phyloP scores from a whole-genome alignment of 2,888 invertebrate genomes.

The Cotesia congregata region DNA sequence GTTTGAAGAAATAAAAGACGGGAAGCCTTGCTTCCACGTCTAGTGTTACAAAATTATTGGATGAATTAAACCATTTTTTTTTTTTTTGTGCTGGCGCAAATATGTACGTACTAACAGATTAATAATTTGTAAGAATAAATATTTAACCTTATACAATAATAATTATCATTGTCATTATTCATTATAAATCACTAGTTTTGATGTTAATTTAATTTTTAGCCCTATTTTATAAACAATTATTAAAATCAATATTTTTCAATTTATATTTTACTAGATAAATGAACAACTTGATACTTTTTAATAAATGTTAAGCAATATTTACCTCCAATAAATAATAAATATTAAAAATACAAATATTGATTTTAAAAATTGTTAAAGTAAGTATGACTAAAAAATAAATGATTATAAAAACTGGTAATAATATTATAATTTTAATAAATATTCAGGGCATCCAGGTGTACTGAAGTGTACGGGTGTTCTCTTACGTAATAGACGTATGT shows the following conservation, averaged over 20 bases:
- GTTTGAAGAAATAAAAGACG: neutral
- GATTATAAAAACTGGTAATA: no score
- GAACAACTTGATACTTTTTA: no score
- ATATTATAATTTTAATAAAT: neutral
- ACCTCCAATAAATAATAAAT: neutral
- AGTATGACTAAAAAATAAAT: no score
- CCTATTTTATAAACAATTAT: no score
- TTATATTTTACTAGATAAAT: no score
- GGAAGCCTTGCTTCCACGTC: slow-evolving; percentile 17
- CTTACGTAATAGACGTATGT: neutral
- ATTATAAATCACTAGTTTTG: no score
- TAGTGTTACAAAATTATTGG: slow-evolving; percentile 9
- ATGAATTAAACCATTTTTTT: slow-evolving; percentile 38
- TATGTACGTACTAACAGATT: slow-evolving; percentile 60
- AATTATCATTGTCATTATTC: no score
- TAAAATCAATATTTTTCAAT: no score
- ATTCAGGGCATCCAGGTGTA: neutral
- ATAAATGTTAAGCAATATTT: no score
- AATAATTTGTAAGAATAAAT: slow-evolving; percentile 53
- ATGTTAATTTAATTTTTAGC: no score
- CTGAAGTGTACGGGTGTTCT: neutral
- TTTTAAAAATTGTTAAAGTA: no score
- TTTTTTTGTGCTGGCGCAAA: slow-evolving; percentile 65
- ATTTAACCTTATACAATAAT: neutral
- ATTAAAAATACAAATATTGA: neutral